Base-by-base conservation (phyloP, 1,140 invertebrate genomes). In the Neoseiulus cucumeris region DNA sequence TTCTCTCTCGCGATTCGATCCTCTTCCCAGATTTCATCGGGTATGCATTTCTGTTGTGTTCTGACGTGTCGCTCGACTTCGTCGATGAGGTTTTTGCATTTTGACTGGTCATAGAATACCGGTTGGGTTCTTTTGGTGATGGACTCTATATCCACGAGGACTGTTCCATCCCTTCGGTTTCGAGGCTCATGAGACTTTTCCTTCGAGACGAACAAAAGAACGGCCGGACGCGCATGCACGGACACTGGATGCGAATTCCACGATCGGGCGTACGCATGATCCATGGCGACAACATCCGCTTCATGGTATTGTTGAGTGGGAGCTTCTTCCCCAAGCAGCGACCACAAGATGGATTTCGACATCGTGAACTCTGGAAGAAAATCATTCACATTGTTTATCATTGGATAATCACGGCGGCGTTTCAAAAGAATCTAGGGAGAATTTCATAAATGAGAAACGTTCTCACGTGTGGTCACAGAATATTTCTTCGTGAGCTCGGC, bases 161-260 rank as follows among this genome's bases (percentile, higher is more conserved):
- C 77, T 68, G 77, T 75, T 17, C 44, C 55, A 51, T 70, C 66
- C 42, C 70, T 73, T 67, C 7, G 67, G 66, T 64, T 68, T 9
- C 33, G 33, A 39, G 33, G 9, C 9, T 39, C 33, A 39, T 39
- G 33, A 17, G 7, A 67, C 20, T 71, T 69, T 17, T 65, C 51
- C 12, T 25, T 59, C 25, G 51, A 1, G 73, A 78, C 76, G 69
- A 76, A 79, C 0, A 80, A 69, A 65, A 73, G 71, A 25, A 71
- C 72, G 0, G 80, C 74, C 5, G 84, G 83, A 68, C 81, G 80
- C 1, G 83, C 79, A 73, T 82, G 83, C 70, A 79, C 67, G 66
- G 81, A 80, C 72, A 84, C 84, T 42, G 83, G 81, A 69, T 80
- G 80, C 76, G 82, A 82, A 73, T 83, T 84, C 81, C 82, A 84